Percentiles rank a stretch among this genome's conserved stretches.
phyloP scores from a whole-genome alignment of 2,888 invertebrate genomes.

The Noctua fimbriata region DNA sequence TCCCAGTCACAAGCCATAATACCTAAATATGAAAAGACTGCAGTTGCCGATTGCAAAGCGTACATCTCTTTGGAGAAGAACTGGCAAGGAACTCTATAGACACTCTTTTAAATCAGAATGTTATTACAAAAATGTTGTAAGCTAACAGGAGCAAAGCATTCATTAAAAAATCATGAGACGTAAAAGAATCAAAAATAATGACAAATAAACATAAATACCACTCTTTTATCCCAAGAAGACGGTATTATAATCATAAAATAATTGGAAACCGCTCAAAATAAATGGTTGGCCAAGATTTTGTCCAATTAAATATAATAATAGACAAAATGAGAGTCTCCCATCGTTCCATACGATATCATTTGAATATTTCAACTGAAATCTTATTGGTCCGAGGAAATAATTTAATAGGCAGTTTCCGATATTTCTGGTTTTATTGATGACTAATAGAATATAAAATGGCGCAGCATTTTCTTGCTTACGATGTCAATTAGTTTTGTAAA shows the following conservation, averaged over 20 bases:
- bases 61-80: too few species aligned
- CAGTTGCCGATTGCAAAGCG: too few species aligned
- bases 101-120: neutral
- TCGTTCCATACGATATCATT: conserved; percentile 51
- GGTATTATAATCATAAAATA: conserved; percentile 59
- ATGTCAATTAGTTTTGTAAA: neutral
- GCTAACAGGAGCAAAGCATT: neutral
- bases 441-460: neutral
- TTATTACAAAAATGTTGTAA: neutral
- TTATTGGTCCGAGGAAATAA: conserved; percentile 32
- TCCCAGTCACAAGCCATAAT: too few species aligned
- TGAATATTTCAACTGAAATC: conserved; percentile 61
- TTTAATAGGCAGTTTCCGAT: conserved; percentile 19
- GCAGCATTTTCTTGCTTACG: neutral
- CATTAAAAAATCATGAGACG: conserved; percentile 16
- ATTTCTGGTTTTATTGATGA: neutral
- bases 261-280: conserved; percentile 59
- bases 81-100: too few species aligned
- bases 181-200: neutral
- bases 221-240: conserved; percentile 11
- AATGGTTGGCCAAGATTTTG: conserved; percentile 49
- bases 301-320: conserved; percentile 66
- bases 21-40: too few species aligned
- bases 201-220: neutral
- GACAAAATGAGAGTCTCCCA: conserved; percentile 42